Conservation (phyloP, 1,140 invertebrate genomes). For the Drosophila ogumai region DNA sequence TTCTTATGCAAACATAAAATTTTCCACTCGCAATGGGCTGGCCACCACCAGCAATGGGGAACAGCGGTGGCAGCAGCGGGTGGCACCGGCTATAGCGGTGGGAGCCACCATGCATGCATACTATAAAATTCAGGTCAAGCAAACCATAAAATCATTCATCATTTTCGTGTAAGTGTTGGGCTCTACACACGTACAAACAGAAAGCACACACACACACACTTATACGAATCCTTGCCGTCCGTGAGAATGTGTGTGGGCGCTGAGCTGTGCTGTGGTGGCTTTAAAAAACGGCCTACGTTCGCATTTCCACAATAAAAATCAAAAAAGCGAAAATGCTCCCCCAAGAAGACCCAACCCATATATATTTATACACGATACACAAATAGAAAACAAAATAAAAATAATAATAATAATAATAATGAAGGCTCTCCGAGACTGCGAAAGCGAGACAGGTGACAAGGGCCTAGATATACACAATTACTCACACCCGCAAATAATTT, state of each 20-base stretch:
- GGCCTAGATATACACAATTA: conserved; percentile 52
- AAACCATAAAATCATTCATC: conserved; percentile 85
- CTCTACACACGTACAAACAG: conserved; percentile 57
- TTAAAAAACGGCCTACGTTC: conserved; percentile 79
- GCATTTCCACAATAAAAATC: conserved; percentile 82
- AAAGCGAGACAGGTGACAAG: conserved; percentile 75
- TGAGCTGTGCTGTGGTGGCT: conserved; percentile 51
- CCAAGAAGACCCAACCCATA: conserved; percentile 54
- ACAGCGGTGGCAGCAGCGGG: conserved; percentile 2
- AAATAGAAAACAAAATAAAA: conserved; percentile 78
- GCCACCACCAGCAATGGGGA: conserved; percentile 2
- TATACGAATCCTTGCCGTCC: conserved; percentile 55
- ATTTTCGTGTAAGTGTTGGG: conserved; percentile 83
- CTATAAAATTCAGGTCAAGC: conserved; percentile 84
- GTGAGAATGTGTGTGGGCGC: conserved; percentile 27
- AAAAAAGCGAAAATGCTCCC: conserved; percentile 61
- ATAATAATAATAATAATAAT: conserved; percentile 78
- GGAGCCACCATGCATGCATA: conserved; percentile 68
- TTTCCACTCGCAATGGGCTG: conserved; percentile 79
- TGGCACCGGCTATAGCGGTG: conserved; percentile 2
- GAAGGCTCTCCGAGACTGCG: conserved; percentile 53
- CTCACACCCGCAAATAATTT: conserved; percentile 48
- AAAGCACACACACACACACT: conserved; percentile 46
- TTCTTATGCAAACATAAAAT: conserved; percentile 85
- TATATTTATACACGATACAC: conserved; percentile 28